These are phyloP conservation scores for Melitaea cinxia DNA, from an alignment of 1,140 invertebrate species.

Conservation along the genomic window DNA sequence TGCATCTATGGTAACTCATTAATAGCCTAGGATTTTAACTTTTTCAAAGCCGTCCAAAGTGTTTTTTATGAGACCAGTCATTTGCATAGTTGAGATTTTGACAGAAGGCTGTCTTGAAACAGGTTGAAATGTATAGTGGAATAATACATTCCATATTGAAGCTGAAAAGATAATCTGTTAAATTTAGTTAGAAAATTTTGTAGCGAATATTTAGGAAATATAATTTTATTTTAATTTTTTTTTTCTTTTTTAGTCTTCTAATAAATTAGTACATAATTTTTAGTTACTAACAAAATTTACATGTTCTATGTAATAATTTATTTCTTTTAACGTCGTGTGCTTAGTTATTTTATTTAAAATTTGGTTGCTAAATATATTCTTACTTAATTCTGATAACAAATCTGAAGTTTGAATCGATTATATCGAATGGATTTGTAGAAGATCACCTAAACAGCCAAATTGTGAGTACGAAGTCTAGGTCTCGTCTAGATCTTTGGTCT, in stretches of 20 bases:
- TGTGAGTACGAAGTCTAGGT: background rate
- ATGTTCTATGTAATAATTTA: background rate
- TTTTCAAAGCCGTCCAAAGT: constrained; percentile 49
- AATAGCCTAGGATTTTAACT: constrained; percentile 27
- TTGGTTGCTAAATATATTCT: too few species aligned
- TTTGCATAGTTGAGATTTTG: constrained; percentile 19
- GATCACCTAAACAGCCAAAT: constrained; percentile 31
- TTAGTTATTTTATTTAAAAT: background rate
- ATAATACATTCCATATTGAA: constrained; percentile 25
- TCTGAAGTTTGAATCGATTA: background rate
- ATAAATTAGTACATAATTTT: background rate
- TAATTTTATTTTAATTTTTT: constrained; percentile 2
- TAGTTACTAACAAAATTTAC: background rate
- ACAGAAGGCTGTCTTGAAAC: constrained; percentile 25
- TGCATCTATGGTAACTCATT: constrained; percentile 2
- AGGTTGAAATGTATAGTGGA: constrained; percentile 9
- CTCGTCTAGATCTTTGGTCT: background rate
- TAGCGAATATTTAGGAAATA: constrained; percentile 9
- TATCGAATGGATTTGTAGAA: background rate
- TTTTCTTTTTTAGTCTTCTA: background rate
- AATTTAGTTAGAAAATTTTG: constrained; percentile 20
- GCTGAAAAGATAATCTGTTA: constrained; percentile 12
- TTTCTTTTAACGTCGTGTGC: background rate
- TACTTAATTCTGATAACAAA: too few species aligned
- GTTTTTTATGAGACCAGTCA: constrained; percentile 19